Base-by-base conservation (phyloP, 2,797 vertebrate species). In the Chelmon rostratus region DNA sequence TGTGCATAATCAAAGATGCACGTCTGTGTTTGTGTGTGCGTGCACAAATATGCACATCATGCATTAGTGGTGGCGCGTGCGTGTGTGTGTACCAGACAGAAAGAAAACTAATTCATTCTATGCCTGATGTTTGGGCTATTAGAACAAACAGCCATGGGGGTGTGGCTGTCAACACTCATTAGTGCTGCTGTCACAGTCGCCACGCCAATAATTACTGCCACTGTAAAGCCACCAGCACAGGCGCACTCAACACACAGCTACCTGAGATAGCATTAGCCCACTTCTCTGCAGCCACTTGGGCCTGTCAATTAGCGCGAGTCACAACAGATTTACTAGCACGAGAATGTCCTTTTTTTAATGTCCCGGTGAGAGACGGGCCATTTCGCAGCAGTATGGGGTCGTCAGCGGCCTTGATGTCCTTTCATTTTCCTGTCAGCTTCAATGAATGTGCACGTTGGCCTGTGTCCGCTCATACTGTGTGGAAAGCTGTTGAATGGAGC, bases 141-240 rank as follows among this genome's bases (percentile, higher is more conserved):
- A 93, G 93, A 95, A 93, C 92, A 94, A 93, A 96, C 88, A 94
- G 92, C 95, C 94, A 84, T 93, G 94, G 92, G 95, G 95, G 93
- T 94, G 93, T 94, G 92, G 88, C 89, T 94, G 90, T 96, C 96
- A 96, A 90, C 93, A 94, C 93, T 92, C 91, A 94, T 97, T 96
- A 94, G 92, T 66, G n/a, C 67, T 50, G 84, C 90, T 91, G 91
- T 94, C 92, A 89, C 84, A 28, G 31, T 74, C 50, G 54, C 85
- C 77, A 87, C 84, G 89, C 89, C 86, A 89, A 87, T 92, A 93
- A 95, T 93, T 92, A 92, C 88, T 79, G 87, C 85, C 88, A 89
- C 88, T 85, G 85, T 85, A 85, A 88, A 84, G 82, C 64, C 83
- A 89, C 76, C 73, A 72, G 82, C 81, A 57, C 79, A 83, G 57